Evolutionary conservation across 2,797 vertebrate species (phyloP), one percentile per base, ranked within the genome.

Genomic region (Siniperca scherzeri): DNA sequence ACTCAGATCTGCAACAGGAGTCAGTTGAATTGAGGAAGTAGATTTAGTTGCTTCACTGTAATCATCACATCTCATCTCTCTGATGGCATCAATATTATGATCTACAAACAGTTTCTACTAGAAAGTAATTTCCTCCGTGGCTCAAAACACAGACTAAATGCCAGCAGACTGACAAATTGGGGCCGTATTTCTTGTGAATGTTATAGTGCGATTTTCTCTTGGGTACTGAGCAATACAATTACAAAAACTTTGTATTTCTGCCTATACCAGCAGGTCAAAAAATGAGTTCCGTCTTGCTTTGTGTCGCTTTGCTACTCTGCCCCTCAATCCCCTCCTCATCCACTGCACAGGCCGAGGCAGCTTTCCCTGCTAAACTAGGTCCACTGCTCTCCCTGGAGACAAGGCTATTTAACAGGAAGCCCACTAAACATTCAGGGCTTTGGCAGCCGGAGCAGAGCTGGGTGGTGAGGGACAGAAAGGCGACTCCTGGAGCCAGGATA

Each of bases 361-460:
- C 69, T 59, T 72, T 74, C 66, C 62, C 69, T 48, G 53, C 82
- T 85, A 77, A 83, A 84, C 80, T 66, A 82, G 84, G 87, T 87
- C 80, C 87, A 71, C 71, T 76, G 77, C 77, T 80, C 74, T 88
- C 92, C 87, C 89, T 3, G 74, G 90, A 90, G 94, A 91, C 36
- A 19, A 55, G 69, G 69, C 84, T 87, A 80, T 91, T 94, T 88
- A 93, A 89, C 91, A 87, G 86, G 84, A 83, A 90, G 84, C 78
- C 76, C 79, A 72, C 83, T 77, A 77, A 92, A 90, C 90, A 93
- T 92, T 93, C 92, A 90, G 85, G 86, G 81, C 83, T 91, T 83
- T 95, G 92, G 93, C 89, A 93, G 88, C 61, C 36, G 4, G 48
- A 80, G 82, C 74, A 73, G 74, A 88, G 71, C 78, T 21, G 75